Percentiles rank a stretch among this genome's conserved stretches.
These are phyloP conservation scores for Pogona vitticeps DNA, from an alignment of 2,113 vertebrate species.

Conservation along the genomic window DNA sequence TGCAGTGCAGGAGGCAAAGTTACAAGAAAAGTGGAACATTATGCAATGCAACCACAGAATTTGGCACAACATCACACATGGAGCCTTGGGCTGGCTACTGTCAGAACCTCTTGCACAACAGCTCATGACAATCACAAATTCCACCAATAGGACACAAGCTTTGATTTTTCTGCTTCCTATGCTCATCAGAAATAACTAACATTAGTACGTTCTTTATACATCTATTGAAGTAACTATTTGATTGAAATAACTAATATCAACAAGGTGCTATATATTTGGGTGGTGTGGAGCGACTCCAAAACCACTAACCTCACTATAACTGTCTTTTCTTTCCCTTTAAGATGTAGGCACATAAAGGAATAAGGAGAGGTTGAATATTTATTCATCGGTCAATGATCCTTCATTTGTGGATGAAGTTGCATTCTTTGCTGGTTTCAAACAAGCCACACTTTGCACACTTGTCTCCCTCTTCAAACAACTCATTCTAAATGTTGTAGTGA, in stretches of 20 bases:
- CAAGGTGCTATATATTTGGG: background rate
- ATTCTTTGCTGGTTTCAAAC: background rate
- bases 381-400: background rate
- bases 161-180: too few relatives aligned
- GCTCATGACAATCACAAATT: too few relatives aligned
- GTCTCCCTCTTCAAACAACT: background rate
- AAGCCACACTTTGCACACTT: background rate
- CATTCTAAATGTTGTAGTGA: slow-evolving; percentile 16
- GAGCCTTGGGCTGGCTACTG: too few relatives aligned
- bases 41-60: too few relatives aligned
- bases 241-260: background rate
- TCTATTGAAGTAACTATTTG: background rate
- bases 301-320: background rate
- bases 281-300: background rate
- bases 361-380: background rate
- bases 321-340: too few relatives aligned
- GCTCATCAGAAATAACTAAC: too few relatives aligned
- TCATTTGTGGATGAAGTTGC: background rate
- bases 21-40: too few relatives aligned
- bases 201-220: too few relatives aligned
- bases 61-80: too few relatives aligned
- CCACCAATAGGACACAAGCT: too few relatives aligned
- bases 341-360: background rate
- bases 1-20: too few relatives aligned
- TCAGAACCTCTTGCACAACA: too few relatives aligned